These are phyloP conservation scores for Troilus luridus DNA, from an alignment of 2,888 invertebrate species.

Conservation along the genomic window DNA sequence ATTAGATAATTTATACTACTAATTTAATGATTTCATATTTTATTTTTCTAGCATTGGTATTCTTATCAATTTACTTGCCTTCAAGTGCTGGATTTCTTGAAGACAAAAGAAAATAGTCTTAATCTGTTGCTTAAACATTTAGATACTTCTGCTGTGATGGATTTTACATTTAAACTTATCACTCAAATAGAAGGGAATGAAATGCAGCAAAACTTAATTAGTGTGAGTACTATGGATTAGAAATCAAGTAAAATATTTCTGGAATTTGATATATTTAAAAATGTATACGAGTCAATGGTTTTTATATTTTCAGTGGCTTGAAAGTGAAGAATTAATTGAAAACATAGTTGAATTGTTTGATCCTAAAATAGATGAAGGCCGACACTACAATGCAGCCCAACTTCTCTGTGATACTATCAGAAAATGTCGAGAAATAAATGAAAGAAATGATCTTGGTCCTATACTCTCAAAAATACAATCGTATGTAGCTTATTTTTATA, in stretches of 20 bases:
- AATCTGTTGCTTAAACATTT: conserved; percentile 90
- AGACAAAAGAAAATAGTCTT: conserved; percentile 88
- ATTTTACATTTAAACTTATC: conserved; percentile 88
- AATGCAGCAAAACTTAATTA: conserved; percentile 79
- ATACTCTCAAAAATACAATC: conserved; percentile 82
- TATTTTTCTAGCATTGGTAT: conserved; percentile 83
- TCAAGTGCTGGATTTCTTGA: conserved; percentile 92
- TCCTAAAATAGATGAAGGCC: conserved; percentile 79
- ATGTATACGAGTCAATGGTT: conserved; percentile 7
- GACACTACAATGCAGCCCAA: conserved; percentile 89
- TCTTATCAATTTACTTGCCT: conserved; percentile 92
- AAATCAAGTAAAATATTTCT: background rate
- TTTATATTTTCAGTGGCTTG: conserved; percentile 82
- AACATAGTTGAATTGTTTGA: conserved; percentile 79
- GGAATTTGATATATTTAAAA: background rate
- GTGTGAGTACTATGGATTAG: conserved; percentile 72
- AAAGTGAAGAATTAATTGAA: conserved; percentile 88
- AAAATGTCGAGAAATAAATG: conserved; percentile 75
- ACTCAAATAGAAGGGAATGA: conserved; percentile 85
- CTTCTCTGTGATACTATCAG: conserved; percentile 89
- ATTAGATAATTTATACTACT: background rate
- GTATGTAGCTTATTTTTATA: conserved; percentile 71
- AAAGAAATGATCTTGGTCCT: conserved; percentile 78
- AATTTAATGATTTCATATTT: conserved; percentile 56
- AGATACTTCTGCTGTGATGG: conserved; percentile 94